phyloP scores from a whole-genome alignment of 2,113 vertebrate genomes.

The Opisthocomus hoazin region DNA sequence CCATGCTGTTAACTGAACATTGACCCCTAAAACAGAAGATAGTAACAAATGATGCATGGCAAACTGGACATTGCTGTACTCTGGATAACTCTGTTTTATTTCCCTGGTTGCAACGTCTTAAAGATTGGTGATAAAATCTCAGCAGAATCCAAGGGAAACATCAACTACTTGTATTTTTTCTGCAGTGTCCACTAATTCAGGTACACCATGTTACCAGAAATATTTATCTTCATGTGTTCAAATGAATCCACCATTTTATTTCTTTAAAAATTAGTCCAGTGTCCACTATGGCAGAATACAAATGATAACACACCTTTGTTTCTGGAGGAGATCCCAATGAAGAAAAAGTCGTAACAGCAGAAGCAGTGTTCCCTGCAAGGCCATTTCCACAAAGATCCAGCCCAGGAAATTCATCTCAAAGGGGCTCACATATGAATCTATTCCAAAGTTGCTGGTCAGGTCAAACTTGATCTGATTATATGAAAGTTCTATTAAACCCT shows the following conservation, averaged over 20 bases:
- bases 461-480: slow-evolving; percentile 74
- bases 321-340: slow-evolving; percentile 59
- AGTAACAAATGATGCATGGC: neutral
- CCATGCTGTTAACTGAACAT: neutral
- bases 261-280: neutral
- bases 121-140: neutral
- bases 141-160: neutral
- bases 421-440: slow-evolving; percentile 69
- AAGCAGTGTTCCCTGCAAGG: slow-evolving; percentile 61
- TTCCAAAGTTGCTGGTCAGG: slow-evolving; percentile 62
- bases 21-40: slow-evolving; percentile 1
- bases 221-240: neutral
- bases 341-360: slow-evolving; percentile 61
- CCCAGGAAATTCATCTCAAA: slow-evolving; percentile 72
- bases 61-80: neutral
- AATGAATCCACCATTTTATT: neutral
- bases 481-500: slow-evolving; percentile 72
- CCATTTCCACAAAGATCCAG: slow-evolving; percentile 70
- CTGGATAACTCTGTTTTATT: neutral
- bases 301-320: slow-evolving; percentile 46
- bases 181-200: neutral
- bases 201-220: neutral
- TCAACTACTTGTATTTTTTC: neutral
- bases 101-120: neutral
- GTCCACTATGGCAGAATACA: neutral